A percentile compares a stretch with the other conserved stretches of the same genome.
Evolutionary conservation across 2,888 invertebrate genomes (phyloP).

Genomic region (Pterostichus madidus): DNA sequence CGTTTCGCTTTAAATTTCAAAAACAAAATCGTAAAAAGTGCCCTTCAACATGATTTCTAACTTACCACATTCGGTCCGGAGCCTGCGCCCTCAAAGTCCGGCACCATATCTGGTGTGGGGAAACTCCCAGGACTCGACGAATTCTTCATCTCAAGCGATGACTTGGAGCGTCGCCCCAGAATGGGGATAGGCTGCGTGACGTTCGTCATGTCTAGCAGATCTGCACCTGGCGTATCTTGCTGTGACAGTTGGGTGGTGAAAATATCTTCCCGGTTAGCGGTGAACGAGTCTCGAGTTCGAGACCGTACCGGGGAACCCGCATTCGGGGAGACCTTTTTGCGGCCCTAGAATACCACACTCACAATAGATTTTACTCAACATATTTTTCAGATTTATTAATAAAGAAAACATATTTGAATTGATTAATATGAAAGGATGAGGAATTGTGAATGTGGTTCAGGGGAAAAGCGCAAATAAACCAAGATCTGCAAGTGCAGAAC

Average conservation of each 20-base stretch:
- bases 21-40: too few relatives aligned
- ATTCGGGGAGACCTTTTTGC: slow-evolving; percentile 75
- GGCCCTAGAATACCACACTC: slow-evolving; percentile 54
- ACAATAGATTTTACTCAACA: not conserved
- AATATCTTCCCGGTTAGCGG: slow-evolving; percentile 17
- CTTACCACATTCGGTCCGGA: slow-evolving; percentile 60
- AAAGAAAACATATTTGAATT: too few relatives aligned
- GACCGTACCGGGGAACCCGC: slow-evolving; percentile 76
- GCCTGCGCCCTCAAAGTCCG: slow-evolving; percentile 75
- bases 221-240: slow-evolving; percentile 63
- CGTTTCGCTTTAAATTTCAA: too few relatives aligned
- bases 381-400: not conserved
- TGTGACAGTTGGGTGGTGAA: slow-evolving; percentile 51
- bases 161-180: slow-evolving; percentile 75
- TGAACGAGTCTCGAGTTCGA: slow-evolving; percentile 72
- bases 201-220: slow-evolving; percentile 30
- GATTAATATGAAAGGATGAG: not conserved
- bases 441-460: slow-evolving; percentile 6
- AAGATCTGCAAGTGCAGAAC: not conserved
- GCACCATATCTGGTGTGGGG: slow-evolving; percentile 81
- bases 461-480: not conserved
- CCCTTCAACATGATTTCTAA: too few relatives aligned
- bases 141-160: slow-evolving; percentile 73
- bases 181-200: slow-evolving; percentile 76
- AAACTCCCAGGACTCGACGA: slow-evolving; percentile 73